Percentiles rank a stretch among this genome's conserved stretches.
These are phyloP conservation scores for Larimichthys crocea DNA, from an alignment of 2,113 vertebrate species.

Conservation along the genomic window DNA sequence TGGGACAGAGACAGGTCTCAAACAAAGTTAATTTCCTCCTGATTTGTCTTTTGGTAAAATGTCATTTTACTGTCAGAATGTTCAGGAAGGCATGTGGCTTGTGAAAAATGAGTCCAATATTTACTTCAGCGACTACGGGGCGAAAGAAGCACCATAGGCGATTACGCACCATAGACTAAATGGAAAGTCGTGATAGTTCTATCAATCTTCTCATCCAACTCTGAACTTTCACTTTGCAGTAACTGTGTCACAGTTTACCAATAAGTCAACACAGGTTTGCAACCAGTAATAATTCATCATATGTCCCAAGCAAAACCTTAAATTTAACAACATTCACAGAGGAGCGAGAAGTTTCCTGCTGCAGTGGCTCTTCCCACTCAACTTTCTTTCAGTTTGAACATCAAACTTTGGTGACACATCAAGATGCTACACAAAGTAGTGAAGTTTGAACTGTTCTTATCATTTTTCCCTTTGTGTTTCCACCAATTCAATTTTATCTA, in stretches of 20 bases:
- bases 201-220: neutral
- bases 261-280: neutral
- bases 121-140: too few relatives aligned
- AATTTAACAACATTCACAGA: neutral
- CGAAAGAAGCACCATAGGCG: neutral
- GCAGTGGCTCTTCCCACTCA: neutral
- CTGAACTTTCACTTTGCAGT: neutral
- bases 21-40: too few relatives aligned
- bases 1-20: too few relatives aligned
- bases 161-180: neutral
- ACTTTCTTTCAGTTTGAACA: neutral
- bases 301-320: neutral
- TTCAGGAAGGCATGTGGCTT: too few relatives aligned
- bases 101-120: too few relatives aligned
- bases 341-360: neutral
- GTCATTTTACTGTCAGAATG: too few relatives aligned
- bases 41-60: too few relatives aligned
- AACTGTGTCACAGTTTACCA: neutral
- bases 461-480: neutral
- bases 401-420: neutral
- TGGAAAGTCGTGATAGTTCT: neutral
- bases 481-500: constrained; percentile 4
- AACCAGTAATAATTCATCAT: neutral
- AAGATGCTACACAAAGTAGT: neutral
- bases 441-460: constrained; percentile 30